Base-by-base conservation (phyloP, 1,140 invertebrate species). In the Drosophila kurseongensis region DNA sequence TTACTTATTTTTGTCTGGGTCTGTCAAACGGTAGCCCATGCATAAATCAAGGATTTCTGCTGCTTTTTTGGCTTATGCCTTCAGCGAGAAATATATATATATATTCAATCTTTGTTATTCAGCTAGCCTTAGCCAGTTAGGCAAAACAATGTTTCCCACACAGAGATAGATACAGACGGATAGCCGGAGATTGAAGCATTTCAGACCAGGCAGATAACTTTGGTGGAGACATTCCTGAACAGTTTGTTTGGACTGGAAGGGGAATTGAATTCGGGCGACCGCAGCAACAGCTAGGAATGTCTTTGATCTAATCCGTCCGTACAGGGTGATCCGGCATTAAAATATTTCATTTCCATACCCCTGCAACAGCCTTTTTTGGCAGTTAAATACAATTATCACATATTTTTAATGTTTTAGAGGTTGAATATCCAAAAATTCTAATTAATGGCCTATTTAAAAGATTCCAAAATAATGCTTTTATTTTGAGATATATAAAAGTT, bases 31-130 rank as follows among this genome's bases (percentile, higher is more conserved):
- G 84, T 89, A 89, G 84, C 84, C 77, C 80, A 50, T 63, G 84
- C 84, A 89, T 89, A 89, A 89, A 89, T 89, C 84, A 89, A 89
- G 84, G 85, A 89, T 89, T 89, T 86, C 61, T 78, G 44, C 57
- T 52, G 45, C 50, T 45, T 48, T 59, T 55, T 59, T 42, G 71
- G 40, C 48, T 71, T 62, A 76, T 60, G 56, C 80, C 50, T 57
- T 52, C 47, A 58, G 52, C 79, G 45, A 79, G 72, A 65, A 62
- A 71, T 61, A 66, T 66, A 23, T 32, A 45, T 6, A 42, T 38
- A 52, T 36, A 45, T 4, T 14, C 67, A 83, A 89, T 79, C 75
- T 75, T 56, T 75, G 59, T 67, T 75, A 59, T 61, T 44, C 71
- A 60, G 73, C 69, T 74, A 81, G 82, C 78, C 54, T 81, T 81